phyloP scores from a whole-genome alignment of 2,797 vertebrate genomes.

The Fistularia commersonii region DNA sequence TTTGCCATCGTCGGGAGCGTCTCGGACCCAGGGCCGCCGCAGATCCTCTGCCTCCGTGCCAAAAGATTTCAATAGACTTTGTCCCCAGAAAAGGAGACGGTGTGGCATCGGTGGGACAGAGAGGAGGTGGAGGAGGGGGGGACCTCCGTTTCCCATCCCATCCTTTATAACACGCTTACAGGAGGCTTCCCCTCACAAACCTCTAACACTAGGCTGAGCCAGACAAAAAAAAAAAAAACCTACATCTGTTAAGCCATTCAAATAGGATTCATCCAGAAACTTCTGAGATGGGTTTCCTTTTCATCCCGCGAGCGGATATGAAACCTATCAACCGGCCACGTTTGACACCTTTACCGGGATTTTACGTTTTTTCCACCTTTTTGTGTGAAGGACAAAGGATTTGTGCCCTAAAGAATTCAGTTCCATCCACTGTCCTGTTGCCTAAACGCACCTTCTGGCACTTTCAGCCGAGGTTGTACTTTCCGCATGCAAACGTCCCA shows the following conservation, averaged over 20 bases:
- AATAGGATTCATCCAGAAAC: too few relatives aligned
- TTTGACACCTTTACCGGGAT: too few relatives aligned
- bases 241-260: too few relatives aligned
- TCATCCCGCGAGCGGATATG: too few relatives aligned
- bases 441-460: slow-evolving; percentile 9
- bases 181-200: background rate
- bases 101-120: background rate
- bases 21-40: slow-evolving; percentile 33
- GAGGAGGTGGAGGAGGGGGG: background rate
- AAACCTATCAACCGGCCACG: too few relatives aligned
- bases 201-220: too few relatives aligned
- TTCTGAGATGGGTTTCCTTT: too few relatives aligned
- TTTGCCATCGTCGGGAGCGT: slow-evolving; percentile 49
- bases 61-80: slow-evolving; percentile 13
- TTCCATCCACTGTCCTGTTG: slow-evolving; percentile 21
- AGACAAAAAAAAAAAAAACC: too few relatives aligned
- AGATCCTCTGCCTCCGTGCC: slow-evolving; percentile 24
- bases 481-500: too few relatives aligned
- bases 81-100: slow-evolving; percentile 10
- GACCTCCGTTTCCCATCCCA: background rate
- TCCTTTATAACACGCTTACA: background rate
- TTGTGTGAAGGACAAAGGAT: background rate
- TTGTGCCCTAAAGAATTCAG: slow-evolving; percentile 8
- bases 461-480: slow-evolving; percentile 25
- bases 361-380: too few relatives aligned